Evolutionary conservation across 2,113 vertebrate species (phyloP), one percentile per base, ranked within the genome.

Genomic region (Caranx melampygus): DNA sequence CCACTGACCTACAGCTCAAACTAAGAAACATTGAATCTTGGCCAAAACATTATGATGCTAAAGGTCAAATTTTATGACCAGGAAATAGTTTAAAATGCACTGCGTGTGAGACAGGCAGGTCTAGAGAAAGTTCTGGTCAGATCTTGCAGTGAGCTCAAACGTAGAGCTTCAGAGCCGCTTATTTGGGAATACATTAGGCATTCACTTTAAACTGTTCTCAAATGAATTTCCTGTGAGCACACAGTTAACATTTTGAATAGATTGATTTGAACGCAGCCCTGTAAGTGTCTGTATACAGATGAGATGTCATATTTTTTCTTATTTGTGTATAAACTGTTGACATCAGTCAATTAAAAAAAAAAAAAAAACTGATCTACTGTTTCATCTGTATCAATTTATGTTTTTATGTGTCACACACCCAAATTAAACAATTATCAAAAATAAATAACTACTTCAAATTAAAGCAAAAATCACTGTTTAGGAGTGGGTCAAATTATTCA

Each of bases 291-390:
- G 13, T 61, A 47, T 54, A 66, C 42, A 54, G 47, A 84, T 65
- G 3, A 65, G 16, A 76, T 60, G 6, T 34, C 3, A 14, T 82
- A 61, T 77, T 72, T 74, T 72, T 9, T 60, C 1, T 42, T 55
- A 15, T 65, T 65, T 79, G 42, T 68, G 72, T 40, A 52, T 54
- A 72, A 59, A 4, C 1, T 12, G 2, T 67, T 55, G 4, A 47
- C 15, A 55, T 62, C 40, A 21, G 33, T 77, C 1, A 79, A 62
- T 87, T n/a, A n/a, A 69, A 88, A 88, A 81, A 69, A 88, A 88
- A 81, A 26, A 26, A 26, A 26, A 26, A 26, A 26, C 26, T 26
- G 26, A 13, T 4, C 1, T 16, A 34, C 40, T 72, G 20, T 82
- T 84, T 87, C 55, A 20, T 35, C 8, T 35, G 16, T 77, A 15